Percentiles rank a stretch among this genome's conserved stretches.
phyloP scores from a whole-genome alignment of 2,797 vertebrate species.

The Dendrocincla fuliginosa region DNA sequence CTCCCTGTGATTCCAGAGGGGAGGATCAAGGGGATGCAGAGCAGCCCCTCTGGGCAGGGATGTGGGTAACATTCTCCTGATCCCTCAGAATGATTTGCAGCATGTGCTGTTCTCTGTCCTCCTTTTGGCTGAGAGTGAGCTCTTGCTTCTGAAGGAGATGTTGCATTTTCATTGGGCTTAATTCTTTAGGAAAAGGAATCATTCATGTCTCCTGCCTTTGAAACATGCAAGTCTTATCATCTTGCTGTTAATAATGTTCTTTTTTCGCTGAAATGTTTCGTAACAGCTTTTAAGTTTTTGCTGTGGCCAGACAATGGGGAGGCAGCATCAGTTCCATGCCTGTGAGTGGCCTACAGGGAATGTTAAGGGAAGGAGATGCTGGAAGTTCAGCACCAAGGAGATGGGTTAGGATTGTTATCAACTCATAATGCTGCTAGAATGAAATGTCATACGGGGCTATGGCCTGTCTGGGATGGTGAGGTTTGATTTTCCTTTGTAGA shows the following conservation, averaged over 20 bases:
- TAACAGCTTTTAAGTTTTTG: conserved; percentile 21
- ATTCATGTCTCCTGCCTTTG: conserved; percentile 16
- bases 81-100: background rate
- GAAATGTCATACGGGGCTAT: background rate
- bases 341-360: background rate
- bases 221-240: conserved; percentile 17
- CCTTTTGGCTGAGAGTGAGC: background rate
- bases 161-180: background rate
- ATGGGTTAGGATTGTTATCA: background rate
- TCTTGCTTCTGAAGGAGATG: background rate
- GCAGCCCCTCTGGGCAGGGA: background rate
- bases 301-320: background rate
- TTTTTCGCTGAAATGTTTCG: background rate
- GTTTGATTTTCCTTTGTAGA: background rate
- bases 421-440: background rate
- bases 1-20: background rate
- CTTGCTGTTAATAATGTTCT: background rate
- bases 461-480: background rate
- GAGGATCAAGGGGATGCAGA: background rate
- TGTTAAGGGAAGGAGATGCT: background rate
- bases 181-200: conserved; percentile 24
- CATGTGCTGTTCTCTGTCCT: background rate
- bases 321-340: background rate
- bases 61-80: background rate
- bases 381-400: background rate